These are phyloP conservation scores for Anniella stebbinsi DNA, from an alignment of 2,797 vertebrate species.

Conservation along the genomic window DNA sequence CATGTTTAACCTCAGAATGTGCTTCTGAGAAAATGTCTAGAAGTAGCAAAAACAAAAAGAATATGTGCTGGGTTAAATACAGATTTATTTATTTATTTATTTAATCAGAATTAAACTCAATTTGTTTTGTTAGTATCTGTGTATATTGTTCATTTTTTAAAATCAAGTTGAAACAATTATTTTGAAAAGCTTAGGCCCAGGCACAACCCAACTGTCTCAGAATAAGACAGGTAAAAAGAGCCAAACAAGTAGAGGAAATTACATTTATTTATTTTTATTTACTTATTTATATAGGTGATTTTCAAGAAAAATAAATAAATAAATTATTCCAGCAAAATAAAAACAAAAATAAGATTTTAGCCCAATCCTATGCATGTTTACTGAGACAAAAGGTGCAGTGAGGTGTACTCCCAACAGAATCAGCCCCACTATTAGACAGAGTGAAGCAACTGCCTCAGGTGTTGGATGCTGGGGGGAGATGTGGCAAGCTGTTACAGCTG, in stretches of 20 bases:
- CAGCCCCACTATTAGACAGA: too few relatives aligned
- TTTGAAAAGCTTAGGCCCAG: not conserved
- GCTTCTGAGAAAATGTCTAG: not conserved
- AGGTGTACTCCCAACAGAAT: too few relatives aligned
- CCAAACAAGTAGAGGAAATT: not conserved
- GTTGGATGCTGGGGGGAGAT: too few relatives aligned
- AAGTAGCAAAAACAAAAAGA: not conserved
- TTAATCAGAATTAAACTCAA: not conserved
- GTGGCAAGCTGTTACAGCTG: too few relatives aligned
- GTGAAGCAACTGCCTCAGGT: too few relatives aligned
- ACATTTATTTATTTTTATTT: not conserved
- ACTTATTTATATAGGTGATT: not conserved
- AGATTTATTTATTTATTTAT: not conserved
- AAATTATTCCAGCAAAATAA: not conserved
- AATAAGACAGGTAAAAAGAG: not conserved
- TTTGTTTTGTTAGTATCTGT: not conserved
- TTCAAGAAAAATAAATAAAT: not conserved
- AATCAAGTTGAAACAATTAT: not conserved
- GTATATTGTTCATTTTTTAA: not conserved
- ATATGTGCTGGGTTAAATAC: not conserved
- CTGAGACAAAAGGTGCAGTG: too few relatives aligned
- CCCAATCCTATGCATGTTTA: too few relatives aligned
- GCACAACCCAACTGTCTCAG: too few relatives aligned
- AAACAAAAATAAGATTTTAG: too few relatives aligned
- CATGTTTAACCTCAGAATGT: slow-evolving; percentile 1